phyloP scores from a whole-genome alignment of 2,113 vertebrate species.

The Anoplopoma fimbria region DNA sequence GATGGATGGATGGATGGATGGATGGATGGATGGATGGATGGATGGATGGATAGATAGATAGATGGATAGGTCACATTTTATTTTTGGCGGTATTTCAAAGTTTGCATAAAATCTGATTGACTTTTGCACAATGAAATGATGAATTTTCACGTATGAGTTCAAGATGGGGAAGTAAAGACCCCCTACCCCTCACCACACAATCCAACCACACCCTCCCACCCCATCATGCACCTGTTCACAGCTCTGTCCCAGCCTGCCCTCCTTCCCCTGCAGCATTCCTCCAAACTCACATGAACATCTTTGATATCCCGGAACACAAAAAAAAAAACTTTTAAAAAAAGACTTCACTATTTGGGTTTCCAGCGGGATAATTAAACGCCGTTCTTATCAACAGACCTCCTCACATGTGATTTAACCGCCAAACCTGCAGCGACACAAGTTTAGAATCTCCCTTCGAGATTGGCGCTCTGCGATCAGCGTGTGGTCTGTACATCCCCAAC shows the following conservation, averaged over 20 bases:
- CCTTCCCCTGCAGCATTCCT: slow-evolving; percentile 37
- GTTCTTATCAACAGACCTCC: slow-evolving; percentile 17
- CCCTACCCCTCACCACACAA: not conserved
- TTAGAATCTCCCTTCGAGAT: slow-evolving; percentile 14
- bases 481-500: slow-evolving; percentile 59
- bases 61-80: not conserved
- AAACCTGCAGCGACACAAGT: not conserved
- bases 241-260: slow-evolving; percentile 60
- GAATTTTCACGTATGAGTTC: not conserved
- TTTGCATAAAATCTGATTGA: not conserved
- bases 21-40: not conserved
- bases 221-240: slow-evolving; percentile 75
- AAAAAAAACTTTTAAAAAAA: slow-evolving; percentile 23
- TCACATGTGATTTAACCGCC: slow-evolving; percentile 24
- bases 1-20: slow-evolving; percentile 1
- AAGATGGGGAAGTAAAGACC: slow-evolving; percentile 16
- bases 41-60: not conserved
- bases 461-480: not conserved
- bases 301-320: slow-evolving; percentile 29
- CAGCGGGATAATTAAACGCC: not conserved
- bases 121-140: not conserved
- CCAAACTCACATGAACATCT: slow-evolving; percentile 42
- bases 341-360: slow-evolving; percentile 13
- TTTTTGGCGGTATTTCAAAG: not conserved
- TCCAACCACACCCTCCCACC: slow-evolving; percentile 42